Base-by-base conservation (phyloP, 2,797 vertebrate genomes). In the Diplodus puntazzo region DNA sequence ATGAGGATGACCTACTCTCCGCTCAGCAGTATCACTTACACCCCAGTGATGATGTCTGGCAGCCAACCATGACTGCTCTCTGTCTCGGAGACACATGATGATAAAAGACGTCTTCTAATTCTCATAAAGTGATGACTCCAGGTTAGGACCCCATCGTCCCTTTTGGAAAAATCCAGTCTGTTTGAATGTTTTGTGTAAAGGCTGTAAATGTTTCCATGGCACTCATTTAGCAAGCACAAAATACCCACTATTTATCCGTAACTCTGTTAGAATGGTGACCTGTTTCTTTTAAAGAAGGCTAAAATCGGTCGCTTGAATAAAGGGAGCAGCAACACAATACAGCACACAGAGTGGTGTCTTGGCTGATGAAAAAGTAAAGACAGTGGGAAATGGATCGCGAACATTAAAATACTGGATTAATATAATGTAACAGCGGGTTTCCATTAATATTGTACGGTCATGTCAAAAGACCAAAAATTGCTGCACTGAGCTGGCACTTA, bases 1-100 rank as follows among this genome's bases (percentile, higher is more conserved):
- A 82, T 5, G 49, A 73, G 63, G 87, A 90, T 69, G 90, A 92
- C 89, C 88, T 60, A 1, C 85, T 69, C 62, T 63, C 57, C 11
- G 25, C 73, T 71, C 75, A 68, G 82, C 68, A 42, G 83, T 92
- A 93, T 93, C 89, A 57, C 85, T 91, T 90, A 89, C 91, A 87
- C 76, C 30, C 49, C 54, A 60, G 80, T 61, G 89, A 93, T 93
- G 79, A 77, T 90, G 91, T 92, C 91, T 81, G 39, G 46, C 77
- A 72, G 74, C 79, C 83, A 25, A 75, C 72, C 77, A 77, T 74
- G 89, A 88, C 89, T 92, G 87, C 80, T 72, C 76, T 84, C 79
- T 57, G 43, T 89, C 85, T 84, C 61, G 23, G 39, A 65, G 83
- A 69, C 82, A 71, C 20, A 27, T 43, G 86, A 87, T 86, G 84